Evolutionary conservation across 2,888 invertebrate species (phyloP).

Genomic region (Cephus rjabovi): DNA sequence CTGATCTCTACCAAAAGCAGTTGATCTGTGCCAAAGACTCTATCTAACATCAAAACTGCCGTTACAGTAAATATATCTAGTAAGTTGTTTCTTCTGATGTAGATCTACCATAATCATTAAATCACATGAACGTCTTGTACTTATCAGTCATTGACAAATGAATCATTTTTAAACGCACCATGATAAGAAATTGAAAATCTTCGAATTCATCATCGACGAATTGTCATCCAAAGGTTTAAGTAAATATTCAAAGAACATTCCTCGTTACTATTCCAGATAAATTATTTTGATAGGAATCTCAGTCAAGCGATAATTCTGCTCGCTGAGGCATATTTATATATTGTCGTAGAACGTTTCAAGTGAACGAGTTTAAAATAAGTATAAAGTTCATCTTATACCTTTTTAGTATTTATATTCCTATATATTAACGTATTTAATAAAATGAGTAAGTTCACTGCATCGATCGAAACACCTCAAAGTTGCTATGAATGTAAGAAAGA

Average conservation of each 20-base stretch:
- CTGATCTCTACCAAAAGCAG: neutral
- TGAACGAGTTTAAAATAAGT: neutral
- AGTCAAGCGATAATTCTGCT: neutral
- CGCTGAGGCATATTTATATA: too few species aligned
- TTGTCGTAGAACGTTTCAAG: neutral
- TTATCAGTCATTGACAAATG: neutral
- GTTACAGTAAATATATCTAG: neutral
- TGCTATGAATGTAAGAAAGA: neutral
- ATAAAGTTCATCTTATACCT: neutral
- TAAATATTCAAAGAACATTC: neutral
- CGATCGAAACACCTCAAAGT: neutral
- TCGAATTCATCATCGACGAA: neutral
- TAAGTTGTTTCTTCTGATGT: neutral
- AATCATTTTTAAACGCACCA: neutral
- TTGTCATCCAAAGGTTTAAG: neutral
- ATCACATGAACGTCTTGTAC: neutral
- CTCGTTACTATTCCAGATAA: neutral
- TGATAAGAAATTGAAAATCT: neutral
- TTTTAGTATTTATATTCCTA: neutral
- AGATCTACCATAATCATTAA: neutral
- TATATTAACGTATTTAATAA: neutral
- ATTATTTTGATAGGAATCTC: neutral
- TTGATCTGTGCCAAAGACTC: neutral
- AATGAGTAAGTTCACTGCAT: neutral
- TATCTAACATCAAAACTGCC: neutral